Evolutionary conservation across 2,888 invertebrate genomes (phyloP).

Genomic region (Patella depressa): DNA sequence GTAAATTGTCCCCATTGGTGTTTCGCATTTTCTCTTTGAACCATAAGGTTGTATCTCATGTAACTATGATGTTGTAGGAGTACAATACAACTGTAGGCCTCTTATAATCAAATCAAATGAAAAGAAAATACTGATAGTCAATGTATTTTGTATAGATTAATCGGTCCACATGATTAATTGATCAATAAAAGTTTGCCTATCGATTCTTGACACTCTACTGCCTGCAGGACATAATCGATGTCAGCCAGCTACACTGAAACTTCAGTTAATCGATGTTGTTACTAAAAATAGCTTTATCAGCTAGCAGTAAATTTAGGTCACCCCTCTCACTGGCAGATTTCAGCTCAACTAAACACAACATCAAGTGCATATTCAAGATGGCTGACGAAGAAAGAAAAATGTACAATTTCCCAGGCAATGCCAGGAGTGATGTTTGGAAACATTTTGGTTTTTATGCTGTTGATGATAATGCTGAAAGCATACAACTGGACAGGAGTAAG

Average conservation of each 20-base stretch:
- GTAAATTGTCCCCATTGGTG: no score
- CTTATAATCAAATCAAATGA: no score
- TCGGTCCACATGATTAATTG: slow-evolving; percentile 10
- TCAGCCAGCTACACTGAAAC: background rate
- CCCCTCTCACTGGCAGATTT: background rate
- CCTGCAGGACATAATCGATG: slow-evolving; percentile 1
- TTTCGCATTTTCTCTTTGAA: no score
- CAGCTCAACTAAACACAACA: background rate
- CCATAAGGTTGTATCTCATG: no score
- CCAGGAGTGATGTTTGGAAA: slow-evolving; percentile 8
- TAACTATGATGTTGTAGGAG: no score
- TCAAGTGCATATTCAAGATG: background rate
- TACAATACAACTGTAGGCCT: no score
- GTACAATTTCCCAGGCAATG: slow-evolving; percentile 4
- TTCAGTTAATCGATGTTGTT: slow-evolving; percentile 1
- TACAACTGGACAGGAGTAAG: background rate
- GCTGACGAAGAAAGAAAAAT: slow-evolving; percentile 7
- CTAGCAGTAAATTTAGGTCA: background rate
- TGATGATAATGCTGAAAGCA: background rate
- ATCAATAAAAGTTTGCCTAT: slow-evolving; percentile 6
- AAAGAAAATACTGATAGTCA: slow-evolving; percentile 1
- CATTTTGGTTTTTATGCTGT: slow-evolving; percentile 10
- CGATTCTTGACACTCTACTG: slow-evolving; percentile 6
- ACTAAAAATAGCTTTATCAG: slow-evolving; percentile 4
- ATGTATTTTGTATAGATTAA: slow-evolving; percentile 1